Evolutionary conservation across 2,888 invertebrate species (phyloP), one percentile per base, ranked within the genome.

Genomic region (Cosmorhoe ocellata): DNA sequence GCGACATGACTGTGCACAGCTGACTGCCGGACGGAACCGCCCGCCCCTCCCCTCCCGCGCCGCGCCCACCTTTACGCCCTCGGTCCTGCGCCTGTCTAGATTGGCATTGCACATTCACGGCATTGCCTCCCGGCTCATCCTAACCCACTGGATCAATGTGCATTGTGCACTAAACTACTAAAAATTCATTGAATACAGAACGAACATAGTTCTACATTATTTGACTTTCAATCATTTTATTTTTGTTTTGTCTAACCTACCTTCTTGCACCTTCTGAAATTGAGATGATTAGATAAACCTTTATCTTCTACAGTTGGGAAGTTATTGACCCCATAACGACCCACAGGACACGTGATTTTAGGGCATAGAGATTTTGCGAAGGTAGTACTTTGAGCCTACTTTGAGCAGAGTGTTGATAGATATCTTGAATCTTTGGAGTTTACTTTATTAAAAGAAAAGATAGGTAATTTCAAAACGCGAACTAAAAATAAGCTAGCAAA

Each of bases 251-350:
- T n/a, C n/a, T n/a, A n/a, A 30, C 6, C 26, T 26, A 27, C 27
- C 14, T 41, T 9, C 24, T 9, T 48, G 33, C 5, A 37, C 44
- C 45, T 47, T 45, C 48, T 46, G 44, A 27, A 26, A 38, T 46
- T 46, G 44, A 31, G 31, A 38, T 32, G 27, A 38, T 34, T 27
- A 26, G 22, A 12, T 12, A 39, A 34, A 47, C 18, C 31, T 39
- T 34, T 38, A 47, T 42, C 47, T 30, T 43, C 30, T 48, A 26
- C 26, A 52, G 51, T 44, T 56, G 48, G 48, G 51, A 64, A 86
- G 88, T 87, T 87, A 87, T 81, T 89, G 88, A 90, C 88, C 89
- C 84, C 84, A 59, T 81, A 84, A 81, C 83, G 84, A 84, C 77
- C 79, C 71, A 74, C 76, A 75, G 71, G 82, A 88, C 89, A 90